Base-by-base conservation (phyloP, 2,797 vertebrate genomes). In the Enteromius trimaculatus region DNA sequence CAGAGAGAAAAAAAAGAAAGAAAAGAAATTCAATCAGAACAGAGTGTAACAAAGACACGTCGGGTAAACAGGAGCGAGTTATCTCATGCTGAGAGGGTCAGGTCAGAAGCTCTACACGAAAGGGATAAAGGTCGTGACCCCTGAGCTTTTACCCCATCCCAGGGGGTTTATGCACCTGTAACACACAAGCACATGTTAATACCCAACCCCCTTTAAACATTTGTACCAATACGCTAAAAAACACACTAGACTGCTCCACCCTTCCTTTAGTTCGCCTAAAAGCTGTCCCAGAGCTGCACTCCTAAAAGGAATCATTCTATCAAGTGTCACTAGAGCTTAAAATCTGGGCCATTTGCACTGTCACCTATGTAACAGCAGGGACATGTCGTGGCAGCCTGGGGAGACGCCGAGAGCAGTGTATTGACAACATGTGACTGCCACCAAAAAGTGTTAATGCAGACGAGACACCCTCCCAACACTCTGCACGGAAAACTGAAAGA, bases 251-350 rank as follows among this genome's bases (percentile, higher is more conserved):
- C 72, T n/a, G n/a, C 31, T 29, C 71, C n/a, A 0, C 23, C 11
- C 72, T 9, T 49, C n/a, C 37, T 39, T 44, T 19, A 44, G n/a
- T 51, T 60, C 7, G 55, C 77, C 79, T 62, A 81, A 85, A 81
- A 71, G 84, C 53, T 11, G 31, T 71, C 65, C 55, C 75, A 77
- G 44, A 44, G 72, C 4, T 23, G 21, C 37, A 1, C 11, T 64
- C 23, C 74, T 85, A 81, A 81, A 78, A 85, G 65, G 55, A 76
- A 77, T 47, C 69, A 65, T 74, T 82, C 70, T 71, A 69, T 78
- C 66, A 60, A 51, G 55, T 65, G 72, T 77, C 80, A 80, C 83
- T 39, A 71, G 37, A 72, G 72, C 37, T 74, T 77, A 64, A 79
- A 76, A 84, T 60, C 51, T 64, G 47, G 29, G 51, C 77, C 80